Evolutionary conservation across 2,113 vertebrate genomes (phyloP).

Genomic region (Atractosteus spatula): DNA sequence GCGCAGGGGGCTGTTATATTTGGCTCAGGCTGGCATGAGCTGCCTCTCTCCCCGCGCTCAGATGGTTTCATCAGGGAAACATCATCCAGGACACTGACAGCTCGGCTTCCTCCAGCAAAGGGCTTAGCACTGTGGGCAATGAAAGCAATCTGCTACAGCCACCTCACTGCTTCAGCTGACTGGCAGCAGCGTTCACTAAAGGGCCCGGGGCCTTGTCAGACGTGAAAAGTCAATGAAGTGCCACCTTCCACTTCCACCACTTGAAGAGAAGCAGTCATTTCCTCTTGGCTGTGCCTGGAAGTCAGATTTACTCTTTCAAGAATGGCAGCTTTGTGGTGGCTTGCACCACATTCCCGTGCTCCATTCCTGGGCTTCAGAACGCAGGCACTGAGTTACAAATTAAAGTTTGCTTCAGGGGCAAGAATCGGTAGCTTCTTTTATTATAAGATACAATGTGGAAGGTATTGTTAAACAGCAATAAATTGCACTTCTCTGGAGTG

Average conservation of each 20-base stretch:
- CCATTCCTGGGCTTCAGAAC: too few species aligned
- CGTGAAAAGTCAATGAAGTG: conserved; percentile 27
- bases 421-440: too few species aligned
- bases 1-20: conserved; percentile 31
- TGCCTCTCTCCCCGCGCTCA: conserved; percentile 21
- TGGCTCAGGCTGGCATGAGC: conserved; percentile 14
- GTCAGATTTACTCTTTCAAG: neutral
- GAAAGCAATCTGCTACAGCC: conserved; percentile 50
- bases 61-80: conserved; percentile 30
- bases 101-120: conserved; percentile 31
- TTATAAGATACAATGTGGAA: too few species aligned
- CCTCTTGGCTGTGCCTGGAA: conserved; percentile 24
- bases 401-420: too few species aligned
- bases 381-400: too few species aligned
- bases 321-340: neutral
- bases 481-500: too few species aligned
- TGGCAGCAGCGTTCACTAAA: conserved; percentile 35
- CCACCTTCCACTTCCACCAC: conserved; percentile 26
- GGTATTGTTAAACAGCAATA: too few species aligned
- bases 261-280: conserved; percentile 31
- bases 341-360: too few species aligned
- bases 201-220: conserved; percentile 30
- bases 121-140: conserved; percentile 44
- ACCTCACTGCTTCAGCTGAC: conserved; percentile 33
- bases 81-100: conserved; percentile 30